Percentiles rank a stretch among this genome's conserved stretches.
Conservation (phyloP, 2,113 vertebrate species). For the Zapornia atra region DNA sequence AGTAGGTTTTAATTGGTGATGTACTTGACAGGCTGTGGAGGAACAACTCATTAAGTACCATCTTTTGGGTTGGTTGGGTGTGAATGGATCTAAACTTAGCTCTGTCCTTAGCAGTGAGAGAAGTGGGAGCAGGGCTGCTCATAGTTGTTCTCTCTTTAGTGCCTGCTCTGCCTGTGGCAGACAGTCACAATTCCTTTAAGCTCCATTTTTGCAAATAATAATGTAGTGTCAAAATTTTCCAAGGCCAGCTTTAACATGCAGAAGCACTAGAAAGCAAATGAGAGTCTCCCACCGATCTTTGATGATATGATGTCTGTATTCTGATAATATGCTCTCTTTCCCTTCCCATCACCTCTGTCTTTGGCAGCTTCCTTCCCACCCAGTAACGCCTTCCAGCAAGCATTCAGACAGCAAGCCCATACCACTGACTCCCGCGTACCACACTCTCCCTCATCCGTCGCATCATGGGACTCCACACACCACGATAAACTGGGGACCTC, state of each 20-base stretch:
- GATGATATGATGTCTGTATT: neutral
- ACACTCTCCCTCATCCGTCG: constrained; percentile 95
- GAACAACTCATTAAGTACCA: neutral
- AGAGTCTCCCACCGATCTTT: neutral
- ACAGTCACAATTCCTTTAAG: neutral
- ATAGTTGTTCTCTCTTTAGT: neutral
- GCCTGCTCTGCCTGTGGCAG: neutral
- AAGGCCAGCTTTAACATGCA: neutral
- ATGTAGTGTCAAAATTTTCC: neutral
- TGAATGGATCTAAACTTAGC: constrained; percentile 27
- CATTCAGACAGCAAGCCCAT: constrained; percentile 90
- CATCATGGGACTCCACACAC: constrained; percentile 92
- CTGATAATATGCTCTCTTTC: neutral
- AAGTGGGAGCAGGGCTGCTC: neutral
- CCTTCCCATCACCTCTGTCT: neutral
- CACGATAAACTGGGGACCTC: constrained; percentile 94
- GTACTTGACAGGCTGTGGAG: neutral
- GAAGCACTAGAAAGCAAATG: neutral
- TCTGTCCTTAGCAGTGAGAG: neutral
- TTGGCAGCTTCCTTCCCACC: constrained; percentile 92
- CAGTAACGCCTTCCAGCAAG: constrained; percentile 91
- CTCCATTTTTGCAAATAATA: neutral
- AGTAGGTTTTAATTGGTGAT: neutral
- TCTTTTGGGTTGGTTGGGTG: neutral
- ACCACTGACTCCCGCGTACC: constrained; percentile 92